Evolutionary conservation across 2,113 vertebrate species (phyloP).

Genomic region (Sylvia atricapilla): DNA sequence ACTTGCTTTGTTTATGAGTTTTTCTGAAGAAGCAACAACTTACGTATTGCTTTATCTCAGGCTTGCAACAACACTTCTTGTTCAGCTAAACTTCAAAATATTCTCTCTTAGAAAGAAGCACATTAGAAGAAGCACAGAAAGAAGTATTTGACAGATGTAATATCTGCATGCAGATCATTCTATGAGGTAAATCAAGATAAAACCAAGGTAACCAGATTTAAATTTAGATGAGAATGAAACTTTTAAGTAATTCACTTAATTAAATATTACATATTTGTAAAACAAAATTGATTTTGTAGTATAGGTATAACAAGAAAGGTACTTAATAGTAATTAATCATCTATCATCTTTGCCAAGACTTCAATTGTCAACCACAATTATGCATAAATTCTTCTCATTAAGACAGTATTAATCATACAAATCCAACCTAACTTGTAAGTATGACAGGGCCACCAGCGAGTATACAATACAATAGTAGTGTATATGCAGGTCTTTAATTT

Average conservation of each 20-base stretch:
- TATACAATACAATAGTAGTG: neutral
- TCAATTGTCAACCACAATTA: constrained; percentile 17
- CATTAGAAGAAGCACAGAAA: no score
- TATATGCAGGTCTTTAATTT: neutral
- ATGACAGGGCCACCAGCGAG: neutral
- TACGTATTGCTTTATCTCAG: neutral
- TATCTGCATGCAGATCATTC: neutral
- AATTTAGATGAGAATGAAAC: neutral
- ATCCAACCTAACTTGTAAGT: neutral
- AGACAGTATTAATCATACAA: neutral
- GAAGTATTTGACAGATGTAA: neutral
- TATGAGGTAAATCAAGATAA: neutral
- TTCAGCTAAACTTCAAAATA: neutral
- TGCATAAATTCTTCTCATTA: neutral
- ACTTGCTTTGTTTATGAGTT: neutral
- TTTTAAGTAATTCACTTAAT: neutral
- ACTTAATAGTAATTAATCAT: constrained; percentile 18
- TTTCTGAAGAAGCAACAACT: neutral
- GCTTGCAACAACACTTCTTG: neutral
- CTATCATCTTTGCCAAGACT: constrained; percentile 9
- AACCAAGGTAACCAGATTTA: neutral
- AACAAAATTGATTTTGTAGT: neutral
- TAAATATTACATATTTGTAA: neutral
- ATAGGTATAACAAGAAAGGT: neutral
- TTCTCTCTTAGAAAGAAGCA: neutral